A percentile compares a stretch with the other conserved stretches of the same genome.
These are phyloP conservation scores for Etheostoma spectabile DNA, from an alignment of 2,113 vertebrate species.

Conservation along the genomic window DNA sequence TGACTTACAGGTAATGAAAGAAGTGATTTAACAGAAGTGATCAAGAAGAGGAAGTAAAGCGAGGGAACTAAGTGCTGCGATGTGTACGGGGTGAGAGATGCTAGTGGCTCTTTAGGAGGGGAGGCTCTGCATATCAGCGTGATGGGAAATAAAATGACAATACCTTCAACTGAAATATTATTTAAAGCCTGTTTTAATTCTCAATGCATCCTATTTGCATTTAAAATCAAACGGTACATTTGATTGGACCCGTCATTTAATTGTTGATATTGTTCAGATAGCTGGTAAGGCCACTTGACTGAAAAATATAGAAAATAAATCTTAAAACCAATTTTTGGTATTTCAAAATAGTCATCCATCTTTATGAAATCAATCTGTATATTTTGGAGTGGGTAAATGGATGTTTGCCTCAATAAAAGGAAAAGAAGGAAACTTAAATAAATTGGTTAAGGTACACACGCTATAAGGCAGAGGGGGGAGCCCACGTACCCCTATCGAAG, in stretches of 20 bases:
- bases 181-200: neutral
- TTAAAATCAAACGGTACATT: neutral
- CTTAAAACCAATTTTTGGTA: neutral
- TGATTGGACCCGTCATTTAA: neutral
- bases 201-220: neutral
- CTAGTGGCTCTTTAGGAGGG: slow-evolving; percentile 36
- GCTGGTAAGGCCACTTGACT: neutral
- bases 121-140: slow-evolving; percentile 21
- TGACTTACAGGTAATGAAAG: slow-evolving; percentile 62
- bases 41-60: slow-evolving; percentile 44
- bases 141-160: neutral
- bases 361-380: neutral
- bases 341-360: neutral
- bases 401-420: slow-evolving; percentile 28
- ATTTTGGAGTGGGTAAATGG: slow-evolving; percentile 25
- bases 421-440: slow-evolving; percentile 52
- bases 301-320: neutral
- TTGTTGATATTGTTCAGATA: neutral
- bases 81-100: slow-evolving; percentile 46
- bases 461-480: slow-evolving; percentile 86
- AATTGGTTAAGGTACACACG: slow-evolving; percentile 82
- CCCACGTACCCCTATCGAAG: slow-evolving; percentile 95
- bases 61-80: slow-evolving; percentile 70
- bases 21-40: slow-evolving; percentile 28
- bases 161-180: neutral